Conservation (phyloP, 2,113 vertebrate genomes). For the Aythya baeri region DNA sequence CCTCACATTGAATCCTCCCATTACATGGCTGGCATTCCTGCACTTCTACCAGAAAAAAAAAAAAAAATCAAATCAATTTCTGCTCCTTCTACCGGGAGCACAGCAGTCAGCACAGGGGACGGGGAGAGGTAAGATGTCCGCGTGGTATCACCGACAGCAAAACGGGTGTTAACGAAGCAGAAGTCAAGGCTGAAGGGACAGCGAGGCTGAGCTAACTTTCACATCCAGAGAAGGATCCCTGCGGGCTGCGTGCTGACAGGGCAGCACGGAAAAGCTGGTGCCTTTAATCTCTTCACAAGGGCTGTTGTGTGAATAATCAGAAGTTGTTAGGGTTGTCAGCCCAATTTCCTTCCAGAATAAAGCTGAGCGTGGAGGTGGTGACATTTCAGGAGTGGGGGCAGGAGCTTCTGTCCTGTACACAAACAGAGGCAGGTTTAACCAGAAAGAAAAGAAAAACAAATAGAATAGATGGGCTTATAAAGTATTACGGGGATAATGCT, state of each 20-base stretch:
- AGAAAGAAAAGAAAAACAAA: background rate
- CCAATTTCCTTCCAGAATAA: conserved; percentile 36
- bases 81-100: background rate
- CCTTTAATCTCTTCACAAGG: conserved; percentile 23
- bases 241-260: conserved; percentile 34
- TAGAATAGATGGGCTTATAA: background rate
- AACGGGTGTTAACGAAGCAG: background rate
- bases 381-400: conserved; percentile 10
- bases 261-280: conserved; percentile 7
- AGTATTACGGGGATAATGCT: background rate
- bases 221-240: background rate
- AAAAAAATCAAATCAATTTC: background rate
- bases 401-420: background rate
- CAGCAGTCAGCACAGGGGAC: background rate
- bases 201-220: conserved; percentile 10
- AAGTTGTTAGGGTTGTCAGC: conserved; percentile 45
- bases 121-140: background rate
- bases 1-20: background rate
- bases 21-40: background rate
- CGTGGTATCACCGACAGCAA: background rate
- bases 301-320: conserved; percentile 44
- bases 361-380: background rate
- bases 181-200: conserved; percentile 36
- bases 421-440: background rate
- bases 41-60: background rate